Evolutionary conservation across 64 coral and sea anemone species (phyloP).

Genomic region (Actinia tenebrosa): DNA sequence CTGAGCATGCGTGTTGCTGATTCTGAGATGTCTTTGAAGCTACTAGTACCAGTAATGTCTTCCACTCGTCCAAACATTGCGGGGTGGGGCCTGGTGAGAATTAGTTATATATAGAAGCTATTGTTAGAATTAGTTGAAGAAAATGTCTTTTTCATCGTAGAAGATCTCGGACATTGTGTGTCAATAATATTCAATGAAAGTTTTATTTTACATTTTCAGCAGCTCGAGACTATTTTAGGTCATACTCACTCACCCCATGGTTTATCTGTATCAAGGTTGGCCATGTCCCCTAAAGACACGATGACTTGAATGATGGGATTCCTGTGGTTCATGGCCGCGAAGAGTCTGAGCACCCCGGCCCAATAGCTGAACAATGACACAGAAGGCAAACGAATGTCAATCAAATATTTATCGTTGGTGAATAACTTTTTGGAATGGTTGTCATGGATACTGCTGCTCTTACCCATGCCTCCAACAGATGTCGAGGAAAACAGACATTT

Average conservation of each 20-base stretch:
- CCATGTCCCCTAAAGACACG: constrained; percentile 38
- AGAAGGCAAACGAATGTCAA: no score
- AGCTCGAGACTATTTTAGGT: no score
- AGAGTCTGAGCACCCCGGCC: constrained; percentile 45
- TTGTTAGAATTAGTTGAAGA: no score
- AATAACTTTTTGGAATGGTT: no score
- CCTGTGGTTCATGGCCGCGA: constrained; percentile 10
- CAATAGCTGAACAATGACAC: constrained; percentile 38
- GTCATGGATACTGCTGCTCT: neutral
- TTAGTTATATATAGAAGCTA: neutral
- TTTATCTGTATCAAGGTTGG: constrained; percentile 24
- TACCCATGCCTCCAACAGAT: constrained; percentile 88
- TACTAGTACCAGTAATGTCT: constrained; percentile 28
- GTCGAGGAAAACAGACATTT: constrained; percentile 34
- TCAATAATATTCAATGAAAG: no score
- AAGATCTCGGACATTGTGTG: no score
- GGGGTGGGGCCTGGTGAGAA: constrained; percentile 16
- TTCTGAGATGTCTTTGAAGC: neutral
- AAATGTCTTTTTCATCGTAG: no score
- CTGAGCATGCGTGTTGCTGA: constrained; percentile 15
- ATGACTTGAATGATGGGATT: constrained; percentile 24
- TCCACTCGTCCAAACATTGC: constrained; percentile 47
- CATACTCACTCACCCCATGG: constrained; percentile 50
- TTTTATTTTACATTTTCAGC: no score
- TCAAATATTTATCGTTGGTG: no score